Conservation (phyloP, 2,888 invertebrate species). For the Leuctra nigra region DNA sequence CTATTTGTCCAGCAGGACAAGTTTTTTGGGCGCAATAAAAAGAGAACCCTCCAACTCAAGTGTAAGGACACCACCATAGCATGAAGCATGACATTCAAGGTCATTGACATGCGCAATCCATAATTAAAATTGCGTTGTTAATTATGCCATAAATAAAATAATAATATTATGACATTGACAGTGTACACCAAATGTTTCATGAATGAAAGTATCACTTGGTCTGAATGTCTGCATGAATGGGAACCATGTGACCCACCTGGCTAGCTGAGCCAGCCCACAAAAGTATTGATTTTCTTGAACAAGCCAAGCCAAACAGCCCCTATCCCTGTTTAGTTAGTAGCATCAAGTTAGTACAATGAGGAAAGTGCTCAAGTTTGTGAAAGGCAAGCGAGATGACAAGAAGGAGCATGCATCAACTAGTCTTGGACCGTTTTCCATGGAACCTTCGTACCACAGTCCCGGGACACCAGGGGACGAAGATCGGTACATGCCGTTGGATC, state of each 20-base stretch:
- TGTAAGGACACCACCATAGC: background rate
- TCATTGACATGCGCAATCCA: background rate
- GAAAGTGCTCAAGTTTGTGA: constrained; percentile 36
- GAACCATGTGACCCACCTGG: constrained; percentile 3
- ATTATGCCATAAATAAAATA: too few relatives aligned
- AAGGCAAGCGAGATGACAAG: constrained; percentile 35
- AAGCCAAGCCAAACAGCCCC: background rate
- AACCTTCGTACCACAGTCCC: constrained; percentile 15
- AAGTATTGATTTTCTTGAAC: constrained; percentile 16
- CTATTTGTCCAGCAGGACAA: background rate
- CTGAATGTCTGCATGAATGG: constrained; percentile 5
- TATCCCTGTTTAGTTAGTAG: too few relatives aligned
- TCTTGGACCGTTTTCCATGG: constrained; percentile 20
- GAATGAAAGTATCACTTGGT: constrained; percentile 11
- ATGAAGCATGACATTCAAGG: too few relatives aligned
- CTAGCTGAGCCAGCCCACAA: background rate
- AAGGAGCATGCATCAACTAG: constrained; percentile 28
- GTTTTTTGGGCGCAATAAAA: background rate
- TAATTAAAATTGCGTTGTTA: too few relatives aligned
- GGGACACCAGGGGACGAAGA: constrained; percentile 21
- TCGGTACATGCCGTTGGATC: constrained; percentile 16
- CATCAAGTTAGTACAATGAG: constrained; percentile 33
- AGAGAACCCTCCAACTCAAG: constrained; percentile 9
- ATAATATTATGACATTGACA: too few relatives aligned
- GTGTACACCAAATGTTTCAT: too few relatives aligned